Base-by-base conservation (phyloP, 2,113 vertebrate species). In the Argyrosomus japonicus region DNA sequence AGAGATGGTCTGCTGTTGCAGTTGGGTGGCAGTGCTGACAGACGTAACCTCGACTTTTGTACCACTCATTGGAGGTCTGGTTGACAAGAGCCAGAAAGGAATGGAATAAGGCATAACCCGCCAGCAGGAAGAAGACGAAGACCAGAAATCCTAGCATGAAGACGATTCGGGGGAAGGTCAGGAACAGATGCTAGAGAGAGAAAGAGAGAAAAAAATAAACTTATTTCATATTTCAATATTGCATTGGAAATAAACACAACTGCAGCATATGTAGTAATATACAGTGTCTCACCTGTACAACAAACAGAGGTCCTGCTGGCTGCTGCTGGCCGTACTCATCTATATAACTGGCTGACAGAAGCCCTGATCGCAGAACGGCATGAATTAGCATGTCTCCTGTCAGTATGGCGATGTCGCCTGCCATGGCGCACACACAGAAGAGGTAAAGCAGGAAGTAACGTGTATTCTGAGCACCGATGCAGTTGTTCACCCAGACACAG, bases 401-500 rank as follows among this genome's bases (percentile, higher is more conserved):
- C 67, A 98, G 64, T 1, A 77, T 0, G 0, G 96, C 94, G 0
- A 99, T 11, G 57, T 93, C 75, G 0, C 71, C 91, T 0, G 96
- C 97, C 6, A 95, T 95, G 29, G 90, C 95, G 0, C 93, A 95
- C 89, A 99, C 75, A 0, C 95, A 96, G 18, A 95, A 75, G 43
- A 99, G 96, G 95, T 99, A 99, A 0, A 96, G 78, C 68, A 99
- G 81, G 95, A 99, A 99, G 85, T 95, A 94, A 4, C 93, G 90
- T 0, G 88, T 89, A 36, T 99, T 99, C 94, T 90, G 93, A 63
- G 96, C 97, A 0, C 98, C 98, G 0, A 99, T 94, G 92, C 98
- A 99, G 95, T 97, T 99, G 94, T 99, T 98, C 73, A 99, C 95
- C 98, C 98, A 99, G 25, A 99, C 91, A 0, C 98, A 99, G 93